These are phyloP conservation scores for Falcaria lacertinaria DNA, from an alignment of 2,888 invertebrate species.

Conservation along the genomic window DNA sequence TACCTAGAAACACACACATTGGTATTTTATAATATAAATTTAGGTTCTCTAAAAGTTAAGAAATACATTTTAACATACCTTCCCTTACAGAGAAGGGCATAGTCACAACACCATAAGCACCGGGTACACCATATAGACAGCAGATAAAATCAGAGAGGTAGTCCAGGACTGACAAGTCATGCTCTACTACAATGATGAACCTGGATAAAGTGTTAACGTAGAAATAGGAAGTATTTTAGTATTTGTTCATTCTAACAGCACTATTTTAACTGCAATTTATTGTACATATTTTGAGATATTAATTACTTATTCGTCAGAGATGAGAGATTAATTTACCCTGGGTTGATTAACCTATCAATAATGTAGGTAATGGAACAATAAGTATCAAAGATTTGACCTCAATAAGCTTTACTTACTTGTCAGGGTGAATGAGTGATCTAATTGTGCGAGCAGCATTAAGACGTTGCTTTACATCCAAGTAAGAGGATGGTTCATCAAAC, in stretches of 20 bases:
- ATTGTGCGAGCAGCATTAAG: constrained; percentile 98
- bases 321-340: too few relatives aligned
- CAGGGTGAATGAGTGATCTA: constrained; percentile 92
- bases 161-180: constrained; percentile 98
- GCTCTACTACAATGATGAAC: constrained; percentile 99
- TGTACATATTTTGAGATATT: too few relatives aligned
- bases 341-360: too few relatives aligned
- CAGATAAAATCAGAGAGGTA: constrained; percentile 99
- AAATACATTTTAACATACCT: constrained; percentile 78
- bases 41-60: neutral
- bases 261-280: too few relatives aligned
- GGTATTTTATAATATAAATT: neutral
- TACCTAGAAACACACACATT: constrained; percentile 77
- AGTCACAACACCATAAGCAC: constrained; percentile 99
- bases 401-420: constrained; percentile 85
- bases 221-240: neutral
- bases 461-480: constrained; percentile 99
- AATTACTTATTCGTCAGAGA: too few relatives aligned
- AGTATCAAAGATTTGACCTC: too few relatives aligned
- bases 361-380: too few relatives aligned
- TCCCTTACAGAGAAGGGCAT: constrained; percentile 99
- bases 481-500: constrained; percentile 99
- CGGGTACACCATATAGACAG: constrained; percentile 98
- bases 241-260: too few relatives aligned
- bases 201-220: constrained; percentile 65